Conservation (phyloP, 2,797 vertebrate species). For the Peromyscus nudipes region DNA sequence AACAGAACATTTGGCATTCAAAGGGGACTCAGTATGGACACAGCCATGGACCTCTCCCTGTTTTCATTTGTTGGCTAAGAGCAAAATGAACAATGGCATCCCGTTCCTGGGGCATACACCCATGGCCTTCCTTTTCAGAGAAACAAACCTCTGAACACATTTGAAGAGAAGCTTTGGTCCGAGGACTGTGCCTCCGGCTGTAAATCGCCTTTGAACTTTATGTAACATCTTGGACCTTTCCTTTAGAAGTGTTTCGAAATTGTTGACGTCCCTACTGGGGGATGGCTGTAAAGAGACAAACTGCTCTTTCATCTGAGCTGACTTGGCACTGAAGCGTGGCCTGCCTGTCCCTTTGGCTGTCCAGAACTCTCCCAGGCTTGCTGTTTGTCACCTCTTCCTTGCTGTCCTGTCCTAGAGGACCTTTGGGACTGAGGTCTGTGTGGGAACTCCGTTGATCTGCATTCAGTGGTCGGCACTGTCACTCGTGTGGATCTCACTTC, state of each 20-base stretch:
- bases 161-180: background rate
- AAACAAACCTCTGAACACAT: background rate
- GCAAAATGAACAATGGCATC: background rate
- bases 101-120: background rate
- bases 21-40: background rate
- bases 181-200: background rate
- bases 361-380: constrained; percentile 4
- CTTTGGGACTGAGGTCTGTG: background rate
- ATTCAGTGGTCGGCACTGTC: background rate
- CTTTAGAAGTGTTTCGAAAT: constrained; percentile 70
- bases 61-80: background rate
- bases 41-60: accelerated
- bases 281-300: constrained; percentile 65
- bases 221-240: constrained; percentile 62
- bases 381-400: background rate
- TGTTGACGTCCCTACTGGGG: constrained; percentile 45
- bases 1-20: background rate
- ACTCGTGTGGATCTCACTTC: background rate
- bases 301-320: constrained; percentile 62
- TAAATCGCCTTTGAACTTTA: constrained; percentile 56
- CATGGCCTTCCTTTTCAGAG: background rate
- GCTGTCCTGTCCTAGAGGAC: background rate
- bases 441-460: background rate
- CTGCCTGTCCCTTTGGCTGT: constrained; percentile 10
- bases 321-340: background rate